phyloP scores from a whole-genome alignment of 2,797 vertebrate genomes.

The Lycodopsis pacificus region DNA sequence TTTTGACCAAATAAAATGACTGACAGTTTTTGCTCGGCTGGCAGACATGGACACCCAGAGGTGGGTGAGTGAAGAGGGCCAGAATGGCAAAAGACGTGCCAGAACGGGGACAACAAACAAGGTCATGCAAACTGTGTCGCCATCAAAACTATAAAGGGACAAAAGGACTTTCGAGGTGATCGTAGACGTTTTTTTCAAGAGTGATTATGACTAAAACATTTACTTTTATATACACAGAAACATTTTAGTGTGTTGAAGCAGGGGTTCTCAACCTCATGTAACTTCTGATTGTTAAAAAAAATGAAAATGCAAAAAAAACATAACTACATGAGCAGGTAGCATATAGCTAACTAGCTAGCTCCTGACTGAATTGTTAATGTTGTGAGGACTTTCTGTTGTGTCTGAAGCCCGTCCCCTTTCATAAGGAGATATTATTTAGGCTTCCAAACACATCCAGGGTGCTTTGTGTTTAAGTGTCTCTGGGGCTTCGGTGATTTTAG shows the following conservation, averaged over 20 bases:
- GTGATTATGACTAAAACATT: neutral
- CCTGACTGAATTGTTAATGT: neutral
- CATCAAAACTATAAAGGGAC: conserved; percentile 42
- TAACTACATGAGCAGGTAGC: neutral
- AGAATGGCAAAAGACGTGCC: conserved; percentile 62
- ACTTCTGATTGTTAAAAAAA: neutral
- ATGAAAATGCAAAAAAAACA: neutral
- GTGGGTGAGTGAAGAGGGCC: conserved; percentile 55
- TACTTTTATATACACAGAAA: neutral
- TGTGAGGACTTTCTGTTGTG: neutral
- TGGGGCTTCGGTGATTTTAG: neutral
- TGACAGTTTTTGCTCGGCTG: conserved; percentile 74
- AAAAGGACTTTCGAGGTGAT: conserved; percentile 50
- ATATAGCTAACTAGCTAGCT: neutral
- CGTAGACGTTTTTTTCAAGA: neutral
- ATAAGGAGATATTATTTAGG: neutral
- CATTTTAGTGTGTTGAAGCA: neutral
- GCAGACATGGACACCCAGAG: conserved; percentile 70
- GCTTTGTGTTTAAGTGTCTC: neutral
- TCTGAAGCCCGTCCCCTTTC: neutral
- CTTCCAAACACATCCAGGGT: neutral
- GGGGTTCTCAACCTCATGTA: neutral
- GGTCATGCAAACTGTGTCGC: conserved; percentile 73
- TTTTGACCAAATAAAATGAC: conserved; percentile 67
- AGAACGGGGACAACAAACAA: conserved; percentile 67